Base-by-base conservation (phyloP, 1,140 invertebrate genomes). In the Littorina saxatilis region DNA sequence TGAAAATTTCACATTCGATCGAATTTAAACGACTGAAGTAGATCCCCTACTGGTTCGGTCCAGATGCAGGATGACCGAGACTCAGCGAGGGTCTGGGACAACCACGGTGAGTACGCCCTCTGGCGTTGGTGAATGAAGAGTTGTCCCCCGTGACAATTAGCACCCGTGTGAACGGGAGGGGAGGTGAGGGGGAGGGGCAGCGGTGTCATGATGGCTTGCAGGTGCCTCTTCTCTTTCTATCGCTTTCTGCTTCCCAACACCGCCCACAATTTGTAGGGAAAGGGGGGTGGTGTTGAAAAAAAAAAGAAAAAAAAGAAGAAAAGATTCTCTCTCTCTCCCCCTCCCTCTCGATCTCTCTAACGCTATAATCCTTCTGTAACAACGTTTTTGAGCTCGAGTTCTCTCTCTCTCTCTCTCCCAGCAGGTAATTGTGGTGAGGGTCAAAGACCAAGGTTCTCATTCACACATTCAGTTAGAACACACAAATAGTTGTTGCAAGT, bases 151-250 rank as follows among this genome's bases (percentile, higher is more conserved):
- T 61, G n/a, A n/a, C n/a, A 61, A 61, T 61, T 61, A 61, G 58
- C 58, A n/a, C 27, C 20, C 58, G 20, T 29, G 58, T 23, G 58
- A 29, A 7, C 58, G 9, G 58, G 58, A 29, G 58, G 58, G 58
- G n/a, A 23, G 58, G 58, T 23, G 9, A 23, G 58, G 23, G 58
- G 58, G 58, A 61, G 58, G 58, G 58, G 58, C 58, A 23, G 7
- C 5, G 58, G 58, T 61, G 81, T 79, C 43, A 84, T 80, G 35
- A 87, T 80, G 17, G 81, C 82, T 17, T 39, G 74, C 2, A 84
- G 58, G 74, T 83, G 86, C 15, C 80, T 83, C 4, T 32, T 72
- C 68, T 32, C 68, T 35, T 32, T 72, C 29, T 15, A 20, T 72
- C 68, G 7, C 68, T 72, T 32, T 72, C 68, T 72, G 7, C 32